Evolutionary conservation across 2,113 vertebrate genomes (phyloP), one percentile per base, ranked within the genome.

Genomic region (Aptenodytes forsteri): DNA sequence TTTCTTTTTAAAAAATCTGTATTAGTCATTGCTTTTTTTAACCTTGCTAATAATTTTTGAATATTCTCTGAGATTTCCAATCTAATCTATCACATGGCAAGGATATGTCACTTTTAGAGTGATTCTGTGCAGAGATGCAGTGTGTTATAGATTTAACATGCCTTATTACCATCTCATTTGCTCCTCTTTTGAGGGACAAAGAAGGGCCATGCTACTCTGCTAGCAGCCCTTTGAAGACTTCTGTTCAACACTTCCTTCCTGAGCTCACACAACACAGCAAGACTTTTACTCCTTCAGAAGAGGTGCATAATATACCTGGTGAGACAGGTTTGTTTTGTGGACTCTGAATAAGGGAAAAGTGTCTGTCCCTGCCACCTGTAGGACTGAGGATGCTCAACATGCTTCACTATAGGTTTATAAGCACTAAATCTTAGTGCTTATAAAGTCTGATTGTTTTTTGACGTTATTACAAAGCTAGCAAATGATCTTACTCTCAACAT

Each of bases 391-490:
- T 44, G 7, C 65, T 75, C 72, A 44, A 69, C 29, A 86, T 34
- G 9, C 15, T 90, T 64, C 27, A 36, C 44, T 49, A 6, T 9
- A 44, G 4, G 36, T 59, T 93, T 91, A 47, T 36, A 62, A 87
- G 7, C 8, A 52, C 36, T 91, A 42, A 65, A 64, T 85, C 38
- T 91, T 42, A 42, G 42, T 42, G 42, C 42, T 42, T 42, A 42
- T 42, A 42, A 42, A 42, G 42, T 42, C 42, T 42, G 42, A 87
- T 65, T 87, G 40, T 21, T 93, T 91, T 97, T 79, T 95, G 56
- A 80, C 90, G 25, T 56, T 87, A 83, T 77, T 95, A 85, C 49
- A 96, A 79, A 87, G 30, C 19, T 78, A 59, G 29, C 16, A 89
- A 85, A 88, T 58, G 3, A 46, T 93, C 34, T 87, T 90, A 72